Conservation (phyloP, 2,888 invertebrate species). For the Campopleginae sp. region DNA sequence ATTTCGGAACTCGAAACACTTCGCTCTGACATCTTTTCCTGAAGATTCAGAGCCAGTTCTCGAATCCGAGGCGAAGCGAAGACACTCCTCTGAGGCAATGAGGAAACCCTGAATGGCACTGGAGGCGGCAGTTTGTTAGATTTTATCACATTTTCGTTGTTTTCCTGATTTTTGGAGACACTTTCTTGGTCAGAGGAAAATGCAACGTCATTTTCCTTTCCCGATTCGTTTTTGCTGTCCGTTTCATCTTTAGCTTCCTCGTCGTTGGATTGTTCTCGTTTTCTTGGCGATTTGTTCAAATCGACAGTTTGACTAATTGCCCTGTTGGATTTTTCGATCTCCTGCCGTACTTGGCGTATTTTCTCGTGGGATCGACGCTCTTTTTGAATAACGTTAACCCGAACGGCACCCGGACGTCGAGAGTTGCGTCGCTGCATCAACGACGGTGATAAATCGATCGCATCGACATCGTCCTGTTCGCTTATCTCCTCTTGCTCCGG, state of each 20-base stretch:
- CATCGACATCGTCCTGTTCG: conserved; percentile 71
- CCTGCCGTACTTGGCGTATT: conserved; percentile 68
- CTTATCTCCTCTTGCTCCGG: conserved; percentile 74
- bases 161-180: not conserved
- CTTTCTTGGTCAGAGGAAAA: conserved; percentile 19
- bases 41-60: conserved; percentile 71
- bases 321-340: conserved; percentile 57
- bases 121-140: conserved; percentile 44
- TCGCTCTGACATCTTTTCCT: conserved; percentile 73
- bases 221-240: conserved; percentile 41
- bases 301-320: conserved; percentile 39
- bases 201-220: conserved; percentile 53
- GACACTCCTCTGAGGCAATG: conserved; percentile 68
- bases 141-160: conserved; percentile 8
- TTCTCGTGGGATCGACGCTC: conserved; percentile 68
- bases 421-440: conserved; percentile 74
- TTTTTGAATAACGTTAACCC: conserved; percentile 71
- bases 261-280: conserved; percentile 53
- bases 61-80: conserved; percentile 73
- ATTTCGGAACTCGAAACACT: conserved; percentile 33
- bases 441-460: conserved; percentile 68
- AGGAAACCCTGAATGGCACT: conserved; percentile 63
- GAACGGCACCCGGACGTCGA: conserved; percentile 72
- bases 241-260: conserved; percentile 43
- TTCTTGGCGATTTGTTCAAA: conserved; percentile 60